Evolutionary conservation across 2,797 vertebrate species (phyloP), one percentile per base, ranked within the genome.

Genomic region (Notoglanidium macrostoma): DNA sequence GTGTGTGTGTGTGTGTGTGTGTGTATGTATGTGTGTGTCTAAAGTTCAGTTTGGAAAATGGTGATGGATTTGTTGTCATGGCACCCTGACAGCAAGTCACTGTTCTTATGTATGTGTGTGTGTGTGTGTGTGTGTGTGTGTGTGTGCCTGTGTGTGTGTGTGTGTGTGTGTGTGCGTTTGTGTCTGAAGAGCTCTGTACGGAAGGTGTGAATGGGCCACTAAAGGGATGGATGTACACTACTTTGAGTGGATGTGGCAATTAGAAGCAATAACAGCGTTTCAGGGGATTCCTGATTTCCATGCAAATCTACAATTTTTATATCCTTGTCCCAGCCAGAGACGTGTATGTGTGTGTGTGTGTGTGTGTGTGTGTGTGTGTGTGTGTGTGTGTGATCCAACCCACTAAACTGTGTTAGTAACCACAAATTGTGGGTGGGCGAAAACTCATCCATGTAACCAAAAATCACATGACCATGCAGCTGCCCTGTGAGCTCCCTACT

Each of bases 61-160:
- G 54, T 78, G 83, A 86, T 83, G 63, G 85, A 85, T 63, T 57
- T 73, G 80, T 89, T 85, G 86, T 90, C 86, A 89, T 89, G 86
- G 80, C 74, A 88, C 70, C 86, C 83, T 85, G 65, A 87, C 68
- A 87, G 82, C 70, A 87, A 68, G 77, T 72, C 65, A 57, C 67
- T 72, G 83, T 51, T 15, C 32, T 11, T 61, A 15, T 81, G 51
- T 55, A n/a, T 77, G 49, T 51, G 46, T 51, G 51, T 55, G 49
- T 77, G 49, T 51, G 46, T 51, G 72, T 74, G 72, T 17, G 46
- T 77, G 73, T 17, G 12, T 49, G 72, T 44, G 49, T 19, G 83
- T 74, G 29, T n/a, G 51, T 35, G 51, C 5, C 5, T 44, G 32
- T 73, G 32, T 46, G 72, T 77, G 54, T 49, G 49, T 49, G 49